A percentile compares a stretch with the other conserved stretches of the same genome.
Evolutionary conservation across 2,888 invertebrate species (phyloP).

Genomic region (Hydrotaea cyrtoneurina): DNA sequence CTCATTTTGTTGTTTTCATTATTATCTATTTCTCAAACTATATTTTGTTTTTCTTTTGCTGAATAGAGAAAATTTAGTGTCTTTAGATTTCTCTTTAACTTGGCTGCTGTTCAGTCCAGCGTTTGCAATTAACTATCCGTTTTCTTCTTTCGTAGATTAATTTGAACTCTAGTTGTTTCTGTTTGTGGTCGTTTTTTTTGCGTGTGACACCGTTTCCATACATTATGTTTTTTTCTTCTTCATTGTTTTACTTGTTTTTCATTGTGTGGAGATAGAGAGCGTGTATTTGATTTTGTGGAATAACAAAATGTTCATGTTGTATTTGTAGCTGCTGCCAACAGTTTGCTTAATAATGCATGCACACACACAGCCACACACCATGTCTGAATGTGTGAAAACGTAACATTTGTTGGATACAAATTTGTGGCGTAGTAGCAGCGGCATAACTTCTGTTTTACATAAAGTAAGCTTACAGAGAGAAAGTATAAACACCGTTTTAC

Average conservation of each 20-base stretch:
- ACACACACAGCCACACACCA: background rate
- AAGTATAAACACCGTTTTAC: too few species aligned
- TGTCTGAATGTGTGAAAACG: background rate
- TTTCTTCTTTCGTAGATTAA: background rate
- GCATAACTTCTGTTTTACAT: background rate
- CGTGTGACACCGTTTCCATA: constrained; percentile 29
- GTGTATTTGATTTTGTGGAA: background rate
- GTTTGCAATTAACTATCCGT: background rate
- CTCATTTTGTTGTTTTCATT: too few species aligned
- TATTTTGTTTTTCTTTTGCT: background rate
- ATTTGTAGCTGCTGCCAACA: too few species aligned
- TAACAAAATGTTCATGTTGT: too few species aligned
- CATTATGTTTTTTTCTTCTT: background rate
- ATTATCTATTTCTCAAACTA: too few species aligned
- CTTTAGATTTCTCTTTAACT: background rate
- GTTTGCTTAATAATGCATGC: too few species aligned
- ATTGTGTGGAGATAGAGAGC: background rate
- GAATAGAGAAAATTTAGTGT: background rate
- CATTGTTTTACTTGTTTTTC: background rate
- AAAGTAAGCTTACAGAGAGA: background rate
- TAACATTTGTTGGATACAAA: background rate
- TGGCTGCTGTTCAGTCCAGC: background rate
- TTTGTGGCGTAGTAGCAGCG: background rate
- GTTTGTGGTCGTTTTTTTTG: constrained; percentile 16
- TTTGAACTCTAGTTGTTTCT: background rate